Evolutionary conservation across 2,113 vertebrate genomes (phyloP).

Genomic region (Megaceryle maxima): DNA sequence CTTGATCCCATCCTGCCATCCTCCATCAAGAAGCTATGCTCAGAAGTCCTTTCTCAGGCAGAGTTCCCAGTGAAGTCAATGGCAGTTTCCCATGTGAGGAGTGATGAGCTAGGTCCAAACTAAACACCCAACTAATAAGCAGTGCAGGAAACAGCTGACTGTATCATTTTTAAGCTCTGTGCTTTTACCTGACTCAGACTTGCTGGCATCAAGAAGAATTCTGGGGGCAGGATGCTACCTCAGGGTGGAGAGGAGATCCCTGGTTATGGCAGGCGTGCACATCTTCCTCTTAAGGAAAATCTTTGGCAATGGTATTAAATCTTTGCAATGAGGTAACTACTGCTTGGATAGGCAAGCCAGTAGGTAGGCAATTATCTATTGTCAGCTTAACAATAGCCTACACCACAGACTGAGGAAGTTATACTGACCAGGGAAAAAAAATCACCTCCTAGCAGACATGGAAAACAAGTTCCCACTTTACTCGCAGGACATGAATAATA

Average conservation of each 20-base stretch:
- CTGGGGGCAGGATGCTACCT: not conserved
- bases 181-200: slow-evolving; percentile 20
- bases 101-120: slow-evolving; percentile 20
- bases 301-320: not conserved
- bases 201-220: not conserved
- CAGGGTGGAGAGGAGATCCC: not conserved
- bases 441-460: not conserved
- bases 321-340: not conserved
- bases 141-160: slow-evolving; percentile 3
- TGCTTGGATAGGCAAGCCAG: not conserved
- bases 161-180: not conserved
- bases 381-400: slow-evolving; percentile 8
- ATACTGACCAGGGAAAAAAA: not conserved
- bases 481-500: not conserved
- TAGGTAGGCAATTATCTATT: not conserved
- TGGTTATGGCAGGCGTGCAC: not conserved
- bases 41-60: not conserved
- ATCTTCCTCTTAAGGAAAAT: slow-evolving; percentile 15
- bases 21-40: not conserved
- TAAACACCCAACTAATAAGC: slow-evolving; percentile 1
- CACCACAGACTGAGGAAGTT: not conserved
- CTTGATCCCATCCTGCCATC: not conserved
- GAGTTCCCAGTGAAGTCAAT: not conserved
- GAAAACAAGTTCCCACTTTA: not conserved
- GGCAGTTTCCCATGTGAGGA: not conserved